Conservation (phyloP, 2,113 vertebrate species). For the Mus musculus region DNA sequence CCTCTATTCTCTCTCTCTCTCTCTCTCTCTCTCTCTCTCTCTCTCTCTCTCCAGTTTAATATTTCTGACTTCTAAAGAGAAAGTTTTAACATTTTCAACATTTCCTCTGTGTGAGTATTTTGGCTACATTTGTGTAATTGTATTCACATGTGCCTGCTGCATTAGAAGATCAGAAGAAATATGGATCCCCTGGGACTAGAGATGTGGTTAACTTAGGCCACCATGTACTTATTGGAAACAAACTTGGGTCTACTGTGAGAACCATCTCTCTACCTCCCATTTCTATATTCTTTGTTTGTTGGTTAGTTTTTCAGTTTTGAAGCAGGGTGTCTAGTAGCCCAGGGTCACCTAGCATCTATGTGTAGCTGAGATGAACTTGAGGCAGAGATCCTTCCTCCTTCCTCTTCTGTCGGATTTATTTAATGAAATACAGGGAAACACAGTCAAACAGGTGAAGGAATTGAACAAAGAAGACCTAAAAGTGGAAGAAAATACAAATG, state of each 20-base stretch:
- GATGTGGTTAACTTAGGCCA: background rate
- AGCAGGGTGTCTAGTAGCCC: background rate
- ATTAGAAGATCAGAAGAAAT: background rate
- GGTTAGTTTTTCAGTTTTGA: background rate
- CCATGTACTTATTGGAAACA: background rate
- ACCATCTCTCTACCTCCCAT: background rate
- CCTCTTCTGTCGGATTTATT: background rate
- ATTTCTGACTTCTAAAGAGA: no score
- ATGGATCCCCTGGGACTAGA: background rate
- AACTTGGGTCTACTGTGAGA: background rate
- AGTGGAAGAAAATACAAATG: no score
- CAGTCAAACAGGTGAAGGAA: no score
- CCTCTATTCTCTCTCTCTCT: no score
- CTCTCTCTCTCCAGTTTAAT: no score
- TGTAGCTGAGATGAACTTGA: background rate
- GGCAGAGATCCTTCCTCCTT: background rate
- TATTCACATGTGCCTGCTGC: no score
- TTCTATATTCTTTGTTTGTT: background rate
- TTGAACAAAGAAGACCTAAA: no score
- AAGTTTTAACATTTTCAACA: no score
- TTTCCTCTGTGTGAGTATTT: no score
- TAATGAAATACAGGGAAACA: no score
- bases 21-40: no score
- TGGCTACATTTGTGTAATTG: no score
- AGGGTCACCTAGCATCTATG: background rate